These are phyloP conservation scores for Pinna nobilis DNA, from an alignment of 1,140 invertebrate species.

Conservation along the genomic window DNA sequence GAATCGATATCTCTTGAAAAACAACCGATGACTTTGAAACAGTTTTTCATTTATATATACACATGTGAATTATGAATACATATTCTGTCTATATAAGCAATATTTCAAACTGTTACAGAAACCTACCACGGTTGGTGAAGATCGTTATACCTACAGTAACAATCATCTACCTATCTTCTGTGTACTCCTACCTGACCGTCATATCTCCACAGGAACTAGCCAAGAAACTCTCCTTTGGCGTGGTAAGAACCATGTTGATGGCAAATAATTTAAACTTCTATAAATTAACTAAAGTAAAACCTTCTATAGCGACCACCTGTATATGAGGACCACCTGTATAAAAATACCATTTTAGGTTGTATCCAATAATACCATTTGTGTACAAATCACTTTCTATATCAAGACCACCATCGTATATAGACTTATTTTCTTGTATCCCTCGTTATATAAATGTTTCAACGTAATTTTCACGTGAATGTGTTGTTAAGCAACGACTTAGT, in stretches of 20 bases:
- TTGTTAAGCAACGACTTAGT: no score
- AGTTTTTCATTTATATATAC: not conserved
- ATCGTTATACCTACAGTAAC: conserved; percentile 73
- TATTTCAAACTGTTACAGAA: conserved; percentile 60
- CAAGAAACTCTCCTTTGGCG: conserved; percentile 90
- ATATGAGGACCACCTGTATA: no score
- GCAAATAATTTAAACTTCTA: not conserved
- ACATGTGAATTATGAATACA: not conserved
- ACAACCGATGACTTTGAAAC: not conserved
- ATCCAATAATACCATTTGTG: no score
- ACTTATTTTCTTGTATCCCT: no score
- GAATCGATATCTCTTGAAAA: no score
- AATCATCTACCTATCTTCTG: conserved; percentile 73
- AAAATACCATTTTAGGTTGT: no score
- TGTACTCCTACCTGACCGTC: conserved; percentile 75
- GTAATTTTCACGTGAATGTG: no score
- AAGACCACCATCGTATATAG: not conserved
- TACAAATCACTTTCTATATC: no score
- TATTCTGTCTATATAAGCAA: not conserved
- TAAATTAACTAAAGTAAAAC: not conserved
- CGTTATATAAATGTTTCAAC: no score
- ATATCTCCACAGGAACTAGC: conserved; percentile 73
- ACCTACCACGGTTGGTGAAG: conserved; percentile 74
- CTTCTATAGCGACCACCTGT: no score
- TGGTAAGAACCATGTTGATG: conserved; percentile 79